A percentile compares a stretch with the other conserved stretches of the same genome.
phyloP scores from a whole-genome alignment of 2,888 invertebrate genomes.

The Anthophora plumipes region DNA sequence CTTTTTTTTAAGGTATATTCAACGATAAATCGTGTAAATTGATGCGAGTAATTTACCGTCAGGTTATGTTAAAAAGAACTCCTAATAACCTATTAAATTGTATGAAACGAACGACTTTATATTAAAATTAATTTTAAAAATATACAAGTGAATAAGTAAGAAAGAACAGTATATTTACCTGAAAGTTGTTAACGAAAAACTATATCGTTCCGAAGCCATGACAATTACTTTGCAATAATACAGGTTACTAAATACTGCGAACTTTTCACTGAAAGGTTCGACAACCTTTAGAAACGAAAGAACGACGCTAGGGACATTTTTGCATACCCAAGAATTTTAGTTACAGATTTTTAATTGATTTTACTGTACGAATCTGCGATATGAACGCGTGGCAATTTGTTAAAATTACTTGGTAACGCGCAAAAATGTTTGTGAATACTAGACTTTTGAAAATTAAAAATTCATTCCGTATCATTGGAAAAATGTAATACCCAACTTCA shows the following conservation, averaged over 20 bases:
- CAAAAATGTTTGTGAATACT: too few species aligned
- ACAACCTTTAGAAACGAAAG: neutral
- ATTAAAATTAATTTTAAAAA: neutral
- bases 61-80: conserved; percentile 47
- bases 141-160: neutral
- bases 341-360: too few species aligned
- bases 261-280: conserved; percentile 1
- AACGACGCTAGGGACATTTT: neutral
- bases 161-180: conserved; percentile 86
- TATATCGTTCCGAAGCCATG: conserved; percentile 98
- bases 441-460: too few species aligned
- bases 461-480: neutral
- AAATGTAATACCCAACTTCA: neutral
- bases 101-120: neutral
- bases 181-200: conserved; percentile 96
- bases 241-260: conserved; percentile 55
- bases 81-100: neutral
- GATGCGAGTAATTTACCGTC: neutral
- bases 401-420: too few species aligned
- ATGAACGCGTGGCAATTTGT: too few species aligned
- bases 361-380: too few species aligned
- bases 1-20: conserved; percentile 16
- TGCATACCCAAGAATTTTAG: too few species aligned
- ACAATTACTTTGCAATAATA: conserved; percentile 87
- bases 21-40: conserved; percentile 11